Evolutionary conservation across 2,113 vertebrate species (phyloP), one percentile per base, ranked within the genome.

Genomic region (Pyxicephalus adspersus): DNA sequence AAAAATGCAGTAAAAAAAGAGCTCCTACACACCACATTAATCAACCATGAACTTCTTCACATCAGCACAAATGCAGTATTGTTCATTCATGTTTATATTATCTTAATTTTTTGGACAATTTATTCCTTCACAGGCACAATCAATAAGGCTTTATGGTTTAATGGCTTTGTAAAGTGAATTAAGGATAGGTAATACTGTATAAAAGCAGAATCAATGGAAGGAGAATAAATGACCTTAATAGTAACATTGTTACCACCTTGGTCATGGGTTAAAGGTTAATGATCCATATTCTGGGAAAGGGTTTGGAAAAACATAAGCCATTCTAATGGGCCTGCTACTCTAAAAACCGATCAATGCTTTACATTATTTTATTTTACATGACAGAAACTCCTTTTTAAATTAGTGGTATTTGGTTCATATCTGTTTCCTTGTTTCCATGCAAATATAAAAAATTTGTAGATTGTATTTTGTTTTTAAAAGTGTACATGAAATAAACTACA

Each of bases 111-210:
- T 34, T 79, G 29, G 22, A 66, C 29, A 66, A 20, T 31, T 64
- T 45, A 82, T 57, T 74, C 61, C 26, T 65, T 75, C 61, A 65
- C 22, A 34, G 51, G 50, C 64, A 58, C 45, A 55, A 74, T 82
- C 80, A 75, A 82, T 75, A 74, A 55, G 50, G 18, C 50, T 66
- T 29, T 66, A 74, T 45, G 51, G 29, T 75, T 82, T 75, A 66
- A 75, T 82, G 20, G 71, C 26, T 81, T 73, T 45, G 29, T 55
- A 82, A 75, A 82, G 61, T 82, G 70, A 55, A 58, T 66, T 75
- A 82, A 65, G 63, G 51, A 74, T 81, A 26, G 73, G 50, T 23
- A 81, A 54, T 64, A 60, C 28, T 74, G 20, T 38, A 74, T 72
- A 80, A 81, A 64, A 64, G 34, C 22, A 17, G 58, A 72, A 81